Base-by-base conservation (phyloP, 1,140 invertebrate genomes). In the Temnothorax curvispinosus region DNA sequence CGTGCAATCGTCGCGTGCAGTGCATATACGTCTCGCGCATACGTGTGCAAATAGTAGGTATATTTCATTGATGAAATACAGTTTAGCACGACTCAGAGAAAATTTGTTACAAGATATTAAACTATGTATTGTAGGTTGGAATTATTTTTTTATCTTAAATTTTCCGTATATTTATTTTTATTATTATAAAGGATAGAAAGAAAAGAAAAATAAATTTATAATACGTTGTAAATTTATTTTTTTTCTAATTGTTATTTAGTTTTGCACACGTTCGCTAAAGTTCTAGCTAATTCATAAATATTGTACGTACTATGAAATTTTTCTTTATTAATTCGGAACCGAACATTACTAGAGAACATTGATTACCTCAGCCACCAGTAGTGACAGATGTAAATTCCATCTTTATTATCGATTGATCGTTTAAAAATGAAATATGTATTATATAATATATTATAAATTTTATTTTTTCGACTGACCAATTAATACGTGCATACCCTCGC, bases 51-150 rank as follows among this genome's bases (percentile, higher is more conserved):
- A 58, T 44, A 58, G 18, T 27, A 27, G 27, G 27, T 41, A 44
- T 82, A 74, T 74, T 74, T 82, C 54, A 47, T 74, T 41, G 54
- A 74, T 50, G 27, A 72, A 74, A 74, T 60, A 60, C 54, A 13
- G 3, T 58, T 47, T 44, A 44, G 72, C 7, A 9, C 15, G n/a
- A 80, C 1, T 21, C 2, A 15, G 7, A 47, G 41, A 27, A 69
- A 69, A 44, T 11, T 38, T 4, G 35, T 1, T 69, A 35, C 11
- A n/a, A 72, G 18, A 13, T 72, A 56, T 58, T 15, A 44, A 27
- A 3, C 15, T 56, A 3, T 58, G 15, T 13, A 56, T 27, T 38
- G 18, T 21, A 38, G 3, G 11, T 18, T 41, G 6, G 1, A 78
- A 65, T 65, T 52, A 32, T 44, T 71, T 27, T 21, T n/a, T 41